phyloP scores from a whole-genome alignment of 2,888 invertebrate genomes.

The Stictocephala bisonia region DNA sequence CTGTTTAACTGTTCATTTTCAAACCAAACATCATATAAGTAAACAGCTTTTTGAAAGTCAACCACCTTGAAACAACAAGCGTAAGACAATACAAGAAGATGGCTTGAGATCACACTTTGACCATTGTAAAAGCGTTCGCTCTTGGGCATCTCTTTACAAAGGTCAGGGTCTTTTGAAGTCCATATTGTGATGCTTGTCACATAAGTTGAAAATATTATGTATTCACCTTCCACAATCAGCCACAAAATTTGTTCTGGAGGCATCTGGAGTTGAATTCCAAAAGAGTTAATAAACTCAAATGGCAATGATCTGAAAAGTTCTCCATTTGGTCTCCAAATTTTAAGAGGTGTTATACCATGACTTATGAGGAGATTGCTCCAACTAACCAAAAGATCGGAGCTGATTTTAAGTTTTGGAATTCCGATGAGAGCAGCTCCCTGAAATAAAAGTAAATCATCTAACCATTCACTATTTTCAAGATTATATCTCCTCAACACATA shows the following conservation, averaged over 20 bases:
- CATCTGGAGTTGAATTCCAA: too few relatives aligned
- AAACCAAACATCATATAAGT: not conserved
- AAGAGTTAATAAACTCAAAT: not conserved
- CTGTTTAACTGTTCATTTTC: not conserved
- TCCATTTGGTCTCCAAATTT: not conserved
- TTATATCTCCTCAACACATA: not conserved
- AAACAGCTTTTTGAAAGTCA: not conserved
- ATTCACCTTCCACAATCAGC: too few relatives aligned
- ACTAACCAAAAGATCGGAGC: not conserved
- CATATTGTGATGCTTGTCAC: not conserved
- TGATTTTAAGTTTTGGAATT: not conserved
- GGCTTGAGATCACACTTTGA: not conserved
- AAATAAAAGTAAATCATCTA: not conserved
- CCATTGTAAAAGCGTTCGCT: not conserved
- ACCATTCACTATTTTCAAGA: not conserved
- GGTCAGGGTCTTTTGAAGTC: not conserved
- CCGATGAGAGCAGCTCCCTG: not conserved
- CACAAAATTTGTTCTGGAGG: too few relatives aligned
- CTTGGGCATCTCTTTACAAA: not conserved
- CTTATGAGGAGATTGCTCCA: not conserved
- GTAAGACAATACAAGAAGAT: constrained; percentile 4
- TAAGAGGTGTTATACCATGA: not conserved
- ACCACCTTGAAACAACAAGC: not conserved
- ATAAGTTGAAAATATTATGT: not conserved
- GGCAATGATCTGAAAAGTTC: not conserved